These are phyloP conservation scores for Antechinus stuartii DNA, from an alignment of 2,113 vertebrate genomes.

Conservation along the genomic window DNA sequence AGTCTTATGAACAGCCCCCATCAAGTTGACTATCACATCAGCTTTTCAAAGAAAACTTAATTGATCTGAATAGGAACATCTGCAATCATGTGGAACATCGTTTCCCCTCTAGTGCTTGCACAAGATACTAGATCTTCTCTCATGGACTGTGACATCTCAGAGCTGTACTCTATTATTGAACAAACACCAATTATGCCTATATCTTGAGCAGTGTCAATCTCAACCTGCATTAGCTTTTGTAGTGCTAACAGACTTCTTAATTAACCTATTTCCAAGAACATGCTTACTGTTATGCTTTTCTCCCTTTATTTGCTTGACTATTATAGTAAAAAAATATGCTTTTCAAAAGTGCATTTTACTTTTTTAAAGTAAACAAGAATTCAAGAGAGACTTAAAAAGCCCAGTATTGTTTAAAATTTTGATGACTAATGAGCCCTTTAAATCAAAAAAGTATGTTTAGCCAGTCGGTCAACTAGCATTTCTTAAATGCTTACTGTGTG, in stretches of 20 bases:
- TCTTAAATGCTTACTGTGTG: neutral
- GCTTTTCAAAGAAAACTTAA: constrained; percentile 17
- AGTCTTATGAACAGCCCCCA: neutral
- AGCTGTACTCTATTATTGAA: constrained; percentile 48
- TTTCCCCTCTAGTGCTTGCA: neutral
- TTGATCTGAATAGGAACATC: neutral
- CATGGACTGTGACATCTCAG: neutral
- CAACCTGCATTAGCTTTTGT: constrained; percentile 29
- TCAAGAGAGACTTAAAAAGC: constrained; percentile 5
- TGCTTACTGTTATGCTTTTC: constrained; percentile 13
- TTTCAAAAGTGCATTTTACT: neutral
- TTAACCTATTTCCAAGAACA: constrained; percentile 67
- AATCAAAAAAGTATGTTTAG: neutral
- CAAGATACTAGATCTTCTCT: neutral
- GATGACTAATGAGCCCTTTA: neutral
- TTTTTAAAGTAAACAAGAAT: constrained; percentile 12
- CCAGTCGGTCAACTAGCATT: neutral
- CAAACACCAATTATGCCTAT: constrained; percentile 29
- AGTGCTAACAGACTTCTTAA: constrained; percentile 37
- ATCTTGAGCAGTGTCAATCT: constrained; percentile 30
- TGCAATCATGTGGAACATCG: neutral
- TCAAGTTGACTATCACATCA: neutral
- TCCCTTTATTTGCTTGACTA: constrained; percentile 9
- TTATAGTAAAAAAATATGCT: constrained; percentile 38
- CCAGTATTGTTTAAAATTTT: constrained; percentile 7